These are phyloP conservation scores for Aldabrachelys gigantea DNA, from an alignment of 2,113 vertebrate species.

Conservation along the genomic window DNA sequence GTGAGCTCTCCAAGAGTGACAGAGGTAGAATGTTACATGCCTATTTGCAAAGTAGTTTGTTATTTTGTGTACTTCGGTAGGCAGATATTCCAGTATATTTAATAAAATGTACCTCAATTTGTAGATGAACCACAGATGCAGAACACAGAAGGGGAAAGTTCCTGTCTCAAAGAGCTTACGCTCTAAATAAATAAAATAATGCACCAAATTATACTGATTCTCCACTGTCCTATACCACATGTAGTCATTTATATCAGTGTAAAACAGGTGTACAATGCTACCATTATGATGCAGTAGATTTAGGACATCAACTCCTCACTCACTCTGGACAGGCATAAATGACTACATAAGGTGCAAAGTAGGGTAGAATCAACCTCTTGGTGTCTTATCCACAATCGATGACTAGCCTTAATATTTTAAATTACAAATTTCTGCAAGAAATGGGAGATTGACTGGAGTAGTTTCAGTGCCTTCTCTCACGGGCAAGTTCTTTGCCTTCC, in stretches of 20 bases:
- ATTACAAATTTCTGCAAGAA: not conserved
- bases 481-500: not conserved
- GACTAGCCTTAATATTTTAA: not conserved
- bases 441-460: not conserved
- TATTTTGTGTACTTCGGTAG: not conserved
- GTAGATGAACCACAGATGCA: not conserved
- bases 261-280: not conserved
- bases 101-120: not conserved
- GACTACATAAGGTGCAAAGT: not conserved
- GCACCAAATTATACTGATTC: not conserved
- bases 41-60: not conserved
- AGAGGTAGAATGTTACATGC: not conserved
- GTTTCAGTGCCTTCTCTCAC: not conserved
- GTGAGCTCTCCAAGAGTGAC: not conserved
- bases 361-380: not conserved
- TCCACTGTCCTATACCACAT: not conserved
- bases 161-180: not conserved
- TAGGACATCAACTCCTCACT: not conserved
- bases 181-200: not conserved
- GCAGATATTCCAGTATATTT: not conserved
- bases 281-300: not conserved
- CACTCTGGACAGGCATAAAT: not conserved
- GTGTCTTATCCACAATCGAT: not conserved
- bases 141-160: not conserved
- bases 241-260: not conserved